Evolutionary conservation across 2,797 vertebrate species (phyloP).

Genomic region (Trematomus bernacchii): DNA sequence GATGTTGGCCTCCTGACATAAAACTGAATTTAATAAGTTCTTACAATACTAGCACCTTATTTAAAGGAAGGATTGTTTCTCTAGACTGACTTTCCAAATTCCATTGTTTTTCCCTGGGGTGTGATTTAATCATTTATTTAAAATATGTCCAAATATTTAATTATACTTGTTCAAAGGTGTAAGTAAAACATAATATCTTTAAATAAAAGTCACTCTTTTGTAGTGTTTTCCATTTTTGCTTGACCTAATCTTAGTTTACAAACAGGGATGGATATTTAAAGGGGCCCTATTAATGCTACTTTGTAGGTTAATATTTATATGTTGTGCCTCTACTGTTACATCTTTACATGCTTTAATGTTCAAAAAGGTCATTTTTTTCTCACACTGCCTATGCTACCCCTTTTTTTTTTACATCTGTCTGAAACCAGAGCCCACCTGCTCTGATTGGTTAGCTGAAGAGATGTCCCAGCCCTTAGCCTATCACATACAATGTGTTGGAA

Average conservation of each 20-base stretch:
- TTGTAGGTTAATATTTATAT: too few relatives aligned
- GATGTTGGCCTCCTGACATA: background rate
- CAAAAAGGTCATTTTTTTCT: too few relatives aligned
- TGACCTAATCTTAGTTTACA: background rate
- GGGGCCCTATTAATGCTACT: too few relatives aligned
- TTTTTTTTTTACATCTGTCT: too few relatives aligned
- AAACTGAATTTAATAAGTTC: background rate
- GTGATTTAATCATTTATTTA: background rate
- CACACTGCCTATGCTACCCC: too few relatives aligned
- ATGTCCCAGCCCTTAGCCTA: too few relatives aligned
- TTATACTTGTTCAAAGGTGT: background rate
- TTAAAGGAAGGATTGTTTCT: slow-evolving; percentile 6
- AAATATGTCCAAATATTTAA: background rate
- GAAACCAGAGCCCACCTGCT: too few relatives aligned
- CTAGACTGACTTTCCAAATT: background rate
- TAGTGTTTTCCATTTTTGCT: background rate
- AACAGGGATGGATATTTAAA: too few relatives aligned
- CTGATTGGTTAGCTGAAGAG: too few relatives aligned
- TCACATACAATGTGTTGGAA: too few relatives aligned
- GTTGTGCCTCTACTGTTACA: too few relatives aligned
- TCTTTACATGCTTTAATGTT: too few relatives aligned
- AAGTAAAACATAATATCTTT: background rate
- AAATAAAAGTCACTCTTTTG: background rate
- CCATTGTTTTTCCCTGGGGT: background rate
- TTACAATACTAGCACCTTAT: slow-evolving; percentile 5